Evolutionary conservation across 2,888 invertebrate species (phyloP), one percentile per base, ranked within the genome.

Genomic region (Allygus modestus): DNA sequence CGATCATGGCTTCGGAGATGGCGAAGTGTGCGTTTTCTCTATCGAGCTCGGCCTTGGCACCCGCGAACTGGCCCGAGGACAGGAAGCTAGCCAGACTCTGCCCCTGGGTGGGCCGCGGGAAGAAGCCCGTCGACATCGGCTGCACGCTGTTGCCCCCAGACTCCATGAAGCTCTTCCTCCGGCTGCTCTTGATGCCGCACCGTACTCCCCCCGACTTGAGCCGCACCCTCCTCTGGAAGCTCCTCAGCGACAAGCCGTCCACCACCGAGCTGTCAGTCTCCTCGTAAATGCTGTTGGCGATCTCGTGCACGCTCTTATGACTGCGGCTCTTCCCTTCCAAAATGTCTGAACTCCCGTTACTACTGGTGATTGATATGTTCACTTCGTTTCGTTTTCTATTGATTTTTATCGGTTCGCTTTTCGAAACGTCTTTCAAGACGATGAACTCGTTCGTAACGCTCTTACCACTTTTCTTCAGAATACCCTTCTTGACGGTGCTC

Each of bases 21-120:
- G 94, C 94, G 90, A 97, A 97, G 91, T 97, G 97, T 0, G 96
- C 96, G 91, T 97, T 97, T 91, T 97, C 97, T 89, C 96, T 91
- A 88, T 96, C 96, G 84, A 96, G 91, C 88, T 96, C 96, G 0
- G 96, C 96, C 88, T 95, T 95, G 26, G 93, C 92, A 85, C 94
- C 92, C 41, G 94, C 92, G 89, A 95, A 94, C 87, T 95, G 94
- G 75, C 94, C 93, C 26, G 95, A 94, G 1, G 95, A 94, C 41
- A 96, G 90, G 89, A 95, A 96, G 73, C 94, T 93, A 7, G 94
- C 93, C 61, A 96, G 90, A 87, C 94, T 95, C 90, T 96, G 96
- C 0, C 95, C 95, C 89, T 94, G 92, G 1, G 90, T 89, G 0
- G 94, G 94, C 84, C 91, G 91, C 0, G 94, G 94, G 89, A 94